Conservation (phyloP, 2,797 vertebrate species). For the Clamator glandarius region DNA sequence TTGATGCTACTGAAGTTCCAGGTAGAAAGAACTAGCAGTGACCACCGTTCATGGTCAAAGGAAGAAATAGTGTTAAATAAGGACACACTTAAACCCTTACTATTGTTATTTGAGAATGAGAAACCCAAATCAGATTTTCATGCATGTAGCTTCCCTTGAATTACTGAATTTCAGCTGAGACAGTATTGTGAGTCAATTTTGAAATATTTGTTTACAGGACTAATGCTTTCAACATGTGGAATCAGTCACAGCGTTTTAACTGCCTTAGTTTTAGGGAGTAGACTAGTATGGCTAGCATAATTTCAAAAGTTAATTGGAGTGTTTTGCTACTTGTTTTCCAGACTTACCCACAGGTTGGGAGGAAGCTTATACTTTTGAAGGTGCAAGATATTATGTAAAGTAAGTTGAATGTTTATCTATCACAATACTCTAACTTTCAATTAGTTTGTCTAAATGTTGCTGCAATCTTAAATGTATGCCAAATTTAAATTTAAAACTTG, state of each 20-base stretch:
- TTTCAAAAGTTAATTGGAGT: conserved; percentile 45
- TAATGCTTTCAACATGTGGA: neutral
- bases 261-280: neutral
- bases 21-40: neutral
- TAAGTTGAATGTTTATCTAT: conserved; percentile 78
- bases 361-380: conserved; percentile 97
- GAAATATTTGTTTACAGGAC: neutral
- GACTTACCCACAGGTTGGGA: conserved; percentile 99
- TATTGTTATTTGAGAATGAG: neutral
- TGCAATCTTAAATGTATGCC: neutral
- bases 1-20: neutral
- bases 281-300: neutral
- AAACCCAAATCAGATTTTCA: neutral
- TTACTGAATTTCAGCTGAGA: neutral
- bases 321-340: conserved; percentile 72
- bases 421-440: neutral
- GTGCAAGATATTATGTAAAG: conserved; percentile 98
- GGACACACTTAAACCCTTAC: neutral
- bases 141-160: neutral
- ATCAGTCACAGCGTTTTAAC: neutral
- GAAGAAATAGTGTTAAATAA: neutral
- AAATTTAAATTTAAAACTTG: neutral
- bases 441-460: neutral
- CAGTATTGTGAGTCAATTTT: neutral
- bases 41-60: neutral